phyloP scores from a whole-genome alignment of 1,140 invertebrate genomes.

The Psilanteris sp. region DNA sequence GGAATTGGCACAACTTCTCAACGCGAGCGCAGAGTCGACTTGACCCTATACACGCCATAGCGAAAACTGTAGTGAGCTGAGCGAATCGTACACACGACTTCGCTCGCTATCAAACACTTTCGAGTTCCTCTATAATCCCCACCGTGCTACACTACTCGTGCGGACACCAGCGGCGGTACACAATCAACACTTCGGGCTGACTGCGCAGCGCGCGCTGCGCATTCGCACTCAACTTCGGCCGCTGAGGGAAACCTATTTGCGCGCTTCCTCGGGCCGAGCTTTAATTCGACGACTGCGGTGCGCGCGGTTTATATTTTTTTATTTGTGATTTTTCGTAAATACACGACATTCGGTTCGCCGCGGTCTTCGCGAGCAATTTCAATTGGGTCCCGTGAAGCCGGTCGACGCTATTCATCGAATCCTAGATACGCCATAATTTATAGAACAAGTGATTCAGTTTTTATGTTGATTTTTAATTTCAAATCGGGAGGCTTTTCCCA shows the following conservation, averaged over 20 bases:
- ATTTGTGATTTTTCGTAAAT: too few relatives aligned
- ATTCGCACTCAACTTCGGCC: constrained; percentile 25
- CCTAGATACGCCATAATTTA: too few relatives aligned
- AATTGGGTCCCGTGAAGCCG: too few relatives aligned
- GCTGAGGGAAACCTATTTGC: constrained; percentile 16
- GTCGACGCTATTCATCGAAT: too few relatives aligned
- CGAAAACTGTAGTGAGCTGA: constrained; percentile 83
- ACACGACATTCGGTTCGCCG: too few relatives aligned
- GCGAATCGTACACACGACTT: constrained; percentile 30
- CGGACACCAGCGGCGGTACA: constrained; percentile 12
- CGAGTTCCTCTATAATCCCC: constrained; percentile 65
- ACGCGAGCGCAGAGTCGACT: constrained; percentile 88
- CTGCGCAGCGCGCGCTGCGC: constrained; percentile 34
- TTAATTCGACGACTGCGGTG: too few relatives aligned
- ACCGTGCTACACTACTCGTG: constrained; percentile 35
- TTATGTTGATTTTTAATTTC: too few relatives aligned
- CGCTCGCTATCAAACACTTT: constrained; percentile 65
- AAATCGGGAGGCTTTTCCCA: too few relatives aligned
- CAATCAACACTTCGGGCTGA: constrained; percentile 22
- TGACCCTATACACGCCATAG: constrained; percentile 88
- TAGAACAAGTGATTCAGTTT: too few relatives aligned
- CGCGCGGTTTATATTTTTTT: too few relatives aligned
- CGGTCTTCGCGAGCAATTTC: too few relatives aligned
- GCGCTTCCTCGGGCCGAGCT: too few relatives aligned
- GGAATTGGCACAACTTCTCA: constrained; percentile 88